Evolutionary conservation across 2,113 vertebrate species (phyloP).

Genomic region (Tautogolabrus adspersus): DNA sequence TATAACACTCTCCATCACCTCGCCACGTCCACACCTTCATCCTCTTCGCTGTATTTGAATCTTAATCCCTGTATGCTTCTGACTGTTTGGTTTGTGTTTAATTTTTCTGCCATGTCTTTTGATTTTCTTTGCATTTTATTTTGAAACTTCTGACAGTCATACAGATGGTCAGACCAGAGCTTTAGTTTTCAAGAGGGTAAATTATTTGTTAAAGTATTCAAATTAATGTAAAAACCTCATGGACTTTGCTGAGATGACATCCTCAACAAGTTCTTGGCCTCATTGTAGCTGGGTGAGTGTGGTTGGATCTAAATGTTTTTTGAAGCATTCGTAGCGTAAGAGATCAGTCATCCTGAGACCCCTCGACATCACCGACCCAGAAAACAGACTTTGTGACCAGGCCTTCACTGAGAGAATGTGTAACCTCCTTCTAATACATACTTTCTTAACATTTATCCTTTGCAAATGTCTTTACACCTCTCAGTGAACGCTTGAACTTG

Average conservation of each 20-base stretch:
- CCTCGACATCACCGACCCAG: background rate
- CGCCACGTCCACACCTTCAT: constrained; percentile 10
- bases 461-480: constrained; percentile 21
- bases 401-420: constrained; percentile 62
- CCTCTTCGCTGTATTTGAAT: constrained; percentile 2
- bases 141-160: constrained; percentile 1
- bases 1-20: background rate
- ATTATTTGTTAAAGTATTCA: constrained; percentile 24
- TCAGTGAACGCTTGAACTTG: constrained; percentile 61
- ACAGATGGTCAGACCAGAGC: constrained; percentile 5
- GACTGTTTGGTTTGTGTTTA: constrained; percentile 4
- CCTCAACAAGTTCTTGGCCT: constrained; percentile 44
- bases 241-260: constrained; percentile 55
- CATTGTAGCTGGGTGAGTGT: constrained; percentile 70
- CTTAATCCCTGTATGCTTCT: constrained; percentile 1
- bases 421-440: background rate
- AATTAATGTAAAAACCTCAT: constrained; percentile 35
- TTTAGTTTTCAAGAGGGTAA: background rate
- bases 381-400: constrained; percentile 22
- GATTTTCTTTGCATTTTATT: constrained; percentile 8
- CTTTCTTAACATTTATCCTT: background rate
- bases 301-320: constrained; percentile 26
- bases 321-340: constrained; percentile 31
- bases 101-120: constrained; percentile 17
- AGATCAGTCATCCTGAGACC: constrained; percentile 19